These are phyloP conservation scores for Lottia scabra DNA, from an alignment of 2,888 invertebrate genomes.

Conservation along the genomic window DNA sequence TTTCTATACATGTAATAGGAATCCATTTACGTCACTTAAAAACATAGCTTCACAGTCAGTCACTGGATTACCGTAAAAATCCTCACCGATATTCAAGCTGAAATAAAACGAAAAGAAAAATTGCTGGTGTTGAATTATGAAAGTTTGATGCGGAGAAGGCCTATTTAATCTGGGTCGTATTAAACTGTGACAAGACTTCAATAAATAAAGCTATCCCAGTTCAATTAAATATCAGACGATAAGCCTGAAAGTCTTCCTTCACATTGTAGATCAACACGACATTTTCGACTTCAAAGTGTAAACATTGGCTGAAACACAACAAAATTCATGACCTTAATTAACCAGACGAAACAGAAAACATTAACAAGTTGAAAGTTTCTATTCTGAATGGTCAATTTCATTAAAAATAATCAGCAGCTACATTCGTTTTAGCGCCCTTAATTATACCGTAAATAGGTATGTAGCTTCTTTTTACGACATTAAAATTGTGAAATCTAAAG, in stretches of 20 bases:
- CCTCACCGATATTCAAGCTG: background rate
- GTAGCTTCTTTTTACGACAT: background rate
- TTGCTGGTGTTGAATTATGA: background rate
- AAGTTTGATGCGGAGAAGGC: background rate
- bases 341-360: background rate
- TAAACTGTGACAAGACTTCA: too few relatives aligned
- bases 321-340: background rate
- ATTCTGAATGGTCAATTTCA: constrained; percentile 4
- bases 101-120: background rate
- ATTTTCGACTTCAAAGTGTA: background rate
- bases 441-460: background rate
- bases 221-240: too few relatives aligned
- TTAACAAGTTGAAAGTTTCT: background rate
- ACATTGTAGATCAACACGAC: background rate
- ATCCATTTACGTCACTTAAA: constrained; percentile 2
- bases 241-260: background rate
- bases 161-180: background rate
- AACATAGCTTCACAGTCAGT: background rate
- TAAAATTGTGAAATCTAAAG: background rate
- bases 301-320: background rate
- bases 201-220: too few relatives aligned
- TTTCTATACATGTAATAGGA: constrained; percentile 1
- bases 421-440: background rate
- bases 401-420: background rate
- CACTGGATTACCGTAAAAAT: background rate